These are phyloP conservation scores for Actinernus sp. DNA, from an alignment of 92 coral and sea anemone species.

Conservation along the genomic window DNA sequence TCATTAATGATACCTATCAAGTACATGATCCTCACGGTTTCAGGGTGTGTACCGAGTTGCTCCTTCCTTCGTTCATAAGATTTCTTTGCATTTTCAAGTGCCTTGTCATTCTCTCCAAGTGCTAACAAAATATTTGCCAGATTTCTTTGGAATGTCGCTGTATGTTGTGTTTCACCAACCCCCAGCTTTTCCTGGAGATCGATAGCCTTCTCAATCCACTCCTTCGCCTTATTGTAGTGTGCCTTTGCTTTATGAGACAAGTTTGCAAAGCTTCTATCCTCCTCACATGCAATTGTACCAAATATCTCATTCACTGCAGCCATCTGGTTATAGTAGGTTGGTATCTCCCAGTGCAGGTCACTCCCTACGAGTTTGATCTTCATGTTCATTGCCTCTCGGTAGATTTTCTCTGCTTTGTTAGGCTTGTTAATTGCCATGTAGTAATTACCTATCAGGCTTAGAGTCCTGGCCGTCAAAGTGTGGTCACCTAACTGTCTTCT, in stretches of 20 bases:
- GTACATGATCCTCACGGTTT: conserved; percentile 66
- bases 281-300: conserved; percentile 15
- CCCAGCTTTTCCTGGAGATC: conserved; percentile 50
- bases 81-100: conserved; percentile 43
- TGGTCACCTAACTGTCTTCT: no score
- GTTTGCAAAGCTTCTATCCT: neutral
- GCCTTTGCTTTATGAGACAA: conserved; percentile 1
- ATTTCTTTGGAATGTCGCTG: conserved; percentile 63
- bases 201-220: conserved; percentile 49
- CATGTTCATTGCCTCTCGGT: conserved; percentile 29
- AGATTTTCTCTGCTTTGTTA: no score
- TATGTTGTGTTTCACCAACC: conserved; percentile 49
- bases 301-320: conserved; percentile 44
- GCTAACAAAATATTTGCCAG: conserved; percentile 60
- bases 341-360: conserved; percentile 64
- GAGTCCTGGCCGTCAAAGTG: no score
- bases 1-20: conserved; percentile 56
- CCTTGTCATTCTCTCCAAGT: conserved; percentile 37
- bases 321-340: conserved; percentile 67
- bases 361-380: conserved; percentile 37
- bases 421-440: no score
- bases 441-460: no score
- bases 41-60: conserved; percentile 53
- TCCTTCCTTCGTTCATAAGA: conserved; percentile 52
- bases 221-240: conserved; percentile 43